Percentiles rank a stretch among this genome's conserved stretches.
These are phyloP conservation scores for Heliconius eleuchia DNA, from an alignment of 1,140 invertebrate species.

Conservation along the genomic window DNA sequence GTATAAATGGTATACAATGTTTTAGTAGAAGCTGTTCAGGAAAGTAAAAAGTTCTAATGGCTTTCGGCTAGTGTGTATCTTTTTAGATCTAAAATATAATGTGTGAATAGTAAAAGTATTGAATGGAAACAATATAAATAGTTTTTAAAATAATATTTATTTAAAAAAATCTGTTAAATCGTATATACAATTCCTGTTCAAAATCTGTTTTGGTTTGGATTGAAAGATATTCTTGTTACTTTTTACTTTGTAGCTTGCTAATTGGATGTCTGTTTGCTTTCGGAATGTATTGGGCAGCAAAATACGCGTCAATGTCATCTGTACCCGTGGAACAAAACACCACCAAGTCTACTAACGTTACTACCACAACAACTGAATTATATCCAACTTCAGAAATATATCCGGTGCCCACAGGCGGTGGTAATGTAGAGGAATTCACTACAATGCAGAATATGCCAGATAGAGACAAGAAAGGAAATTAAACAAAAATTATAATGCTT, in stretches of 20 bases:
- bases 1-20: background rate
- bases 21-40: background rate
- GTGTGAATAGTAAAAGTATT: background rate
- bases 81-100: background rate
- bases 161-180: too few relatives aligned
- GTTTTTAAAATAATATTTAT: too few relatives aligned
- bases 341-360: background rate
- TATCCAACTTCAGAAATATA: background rate
- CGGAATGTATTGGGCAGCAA: conserved; percentile 33
- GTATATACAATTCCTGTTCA: too few relatives aligned
- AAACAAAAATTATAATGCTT: background rate
- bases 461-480: background rate
- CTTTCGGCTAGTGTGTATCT: conserved; percentile 36
- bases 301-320: conserved; percentile 20
- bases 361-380: background rate
- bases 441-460: background rate
- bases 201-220: too few relatives aligned
- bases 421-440: background rate
- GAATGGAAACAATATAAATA: too few relatives aligned
- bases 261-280: conserved; percentile 22
- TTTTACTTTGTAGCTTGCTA: conserved; percentile 16
- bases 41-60: conserved; percentile 24
- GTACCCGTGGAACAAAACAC: background rate
- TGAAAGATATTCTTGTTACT: background rate
- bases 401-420: too few relatives aligned